Base-by-base conservation (phyloP, 1,140 invertebrate genomes). In the Lordiphosa clarofinis region DNA sequence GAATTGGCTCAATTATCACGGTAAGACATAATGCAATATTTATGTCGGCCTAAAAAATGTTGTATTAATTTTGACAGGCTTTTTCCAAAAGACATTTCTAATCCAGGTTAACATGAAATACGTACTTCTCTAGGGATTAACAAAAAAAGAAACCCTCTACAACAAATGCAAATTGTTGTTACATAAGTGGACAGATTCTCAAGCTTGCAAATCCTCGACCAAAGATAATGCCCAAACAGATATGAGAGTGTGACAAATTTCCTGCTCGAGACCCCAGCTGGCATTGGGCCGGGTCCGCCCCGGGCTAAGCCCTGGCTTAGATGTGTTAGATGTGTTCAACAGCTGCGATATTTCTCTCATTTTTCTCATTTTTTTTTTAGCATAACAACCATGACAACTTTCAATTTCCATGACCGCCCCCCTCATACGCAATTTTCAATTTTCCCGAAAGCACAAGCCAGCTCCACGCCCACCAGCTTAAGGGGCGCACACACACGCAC, bases 251-350 rank as follows among this genome's bases (percentile, higher is more conserved):
- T 82, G 75, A 75, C 72, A 75, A 81, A 82, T 65, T 50, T 68
- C 55, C 58, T 46, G 58, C 24, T 36, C 46, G 40, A 62, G 65
- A 66, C 53, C 75, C 69, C 75, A 81, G 75, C 76, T 81, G 75
- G 54, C 56, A 58, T 56, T 43, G 40, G 36, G 50, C 37, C 12
- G 67, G 28, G 40, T 24, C 21, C n/a, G 48, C 63, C 55, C 56
- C 47, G 39, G 21, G 67, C 62, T 82, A 84, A 81, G 75, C 78
- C 78, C 19, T 38, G 63, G 63, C 76, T 81, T 81, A 82, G 75
- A 81, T 81, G 73, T 81, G 75, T 81, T 81, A 76, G 76, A 81
- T 82, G 66, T 84, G 78, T 76, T 81, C 78, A 81, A 81, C 76
- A 81, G 78, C 76, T 81, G 76, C 72, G 76, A 57, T 81, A 68